Percentiles rank a stretch among this genome's conserved stretches.
phyloP scores from a whole-genome alignment of 1,140 invertebrate species.

The Nymphalis io region DNA sequence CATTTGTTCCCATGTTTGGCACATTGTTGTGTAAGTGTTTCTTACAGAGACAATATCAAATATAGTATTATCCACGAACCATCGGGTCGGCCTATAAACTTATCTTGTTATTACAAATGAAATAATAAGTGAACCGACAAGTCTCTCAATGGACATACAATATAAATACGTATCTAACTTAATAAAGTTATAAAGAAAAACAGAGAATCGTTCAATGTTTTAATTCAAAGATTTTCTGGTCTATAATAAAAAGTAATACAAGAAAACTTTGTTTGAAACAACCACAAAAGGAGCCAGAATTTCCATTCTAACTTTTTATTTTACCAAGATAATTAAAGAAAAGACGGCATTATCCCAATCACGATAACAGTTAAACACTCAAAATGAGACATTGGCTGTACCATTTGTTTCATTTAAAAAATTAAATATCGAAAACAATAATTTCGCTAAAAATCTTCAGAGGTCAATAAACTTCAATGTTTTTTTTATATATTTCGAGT shows the following conservation, averaged over 20 bases:
- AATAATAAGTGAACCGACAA: neutral
- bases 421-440: neutral
- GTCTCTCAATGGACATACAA: neutral
- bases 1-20: too few relatives aligned
- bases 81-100: too few relatives aligned
- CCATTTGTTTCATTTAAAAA: neutral
- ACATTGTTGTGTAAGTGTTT: too few relatives aligned
- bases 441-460: conserved; percentile 30
- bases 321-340: conserved; percentile 59
- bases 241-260: conserved; percentile 35
- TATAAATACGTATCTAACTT: conserved; percentile 12
- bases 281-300: conserved; percentile 50
- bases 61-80: too few relatives aligned
- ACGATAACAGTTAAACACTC: conserved; percentile 45
- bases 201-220: conserved; percentile 23
- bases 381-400: neutral
- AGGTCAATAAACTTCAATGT: conserved; percentile 35
- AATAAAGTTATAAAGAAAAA: conserved; percentile 30
- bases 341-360: conserved; percentile 48
- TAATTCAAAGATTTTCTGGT: conserved; percentile 39
- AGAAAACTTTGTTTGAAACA: conserved; percentile 54
- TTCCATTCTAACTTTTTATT: conserved; percentile 56
- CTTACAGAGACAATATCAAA: too few relatives aligned
- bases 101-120: too few relatives aligned
- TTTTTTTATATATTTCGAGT: conserved; percentile 42